Conservation (phyloP, 2,888 invertebrate species). For the Amphipyra berbera region DNA sequence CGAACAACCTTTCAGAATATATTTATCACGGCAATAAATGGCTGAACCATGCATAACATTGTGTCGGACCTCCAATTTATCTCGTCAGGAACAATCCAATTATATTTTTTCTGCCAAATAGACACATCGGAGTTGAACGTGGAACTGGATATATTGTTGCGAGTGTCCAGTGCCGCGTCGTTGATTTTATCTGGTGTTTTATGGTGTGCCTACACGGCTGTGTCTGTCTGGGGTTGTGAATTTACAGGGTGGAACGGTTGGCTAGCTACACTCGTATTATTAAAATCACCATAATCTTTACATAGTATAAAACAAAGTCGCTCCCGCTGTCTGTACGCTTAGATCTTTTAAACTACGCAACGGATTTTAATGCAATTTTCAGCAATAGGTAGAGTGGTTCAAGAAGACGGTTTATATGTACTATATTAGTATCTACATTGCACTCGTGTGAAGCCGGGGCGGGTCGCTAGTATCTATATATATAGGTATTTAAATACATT, state of each 20-base stretch:
- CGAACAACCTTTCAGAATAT: constrained; percentile 49
- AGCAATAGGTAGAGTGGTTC: too few species aligned
- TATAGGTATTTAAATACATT: too few species aligned
- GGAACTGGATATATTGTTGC: constrained; percentile 71
- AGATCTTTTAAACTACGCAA: too few species aligned
- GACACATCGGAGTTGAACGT: constrained; percentile 69
- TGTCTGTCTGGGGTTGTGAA: constrained; percentile 40
- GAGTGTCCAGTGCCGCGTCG: constrained; percentile 57
- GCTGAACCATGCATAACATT: constrained; percentile 67
- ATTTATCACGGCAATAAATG: constrained; percentile 71
- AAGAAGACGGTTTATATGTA: too few species aligned
- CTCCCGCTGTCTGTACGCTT: too few species aligned
- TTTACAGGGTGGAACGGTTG: constrained; percentile 28
- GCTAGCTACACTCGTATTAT: constrained; percentile 15
- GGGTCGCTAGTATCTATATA: too few species aligned
- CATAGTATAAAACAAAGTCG: too few species aligned
- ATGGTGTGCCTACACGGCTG: constrained; percentile 50
- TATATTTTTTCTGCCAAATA: constrained; percentile 83
- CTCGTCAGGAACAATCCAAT: constrained; percentile 83
- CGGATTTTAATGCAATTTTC: too few species aligned
- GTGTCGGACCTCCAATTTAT: constrained; percentile 78
- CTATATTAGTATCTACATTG: too few species aligned
- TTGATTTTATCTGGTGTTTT: constrained; percentile 62
- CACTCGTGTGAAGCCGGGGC: too few species aligned
- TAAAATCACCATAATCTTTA: constrained; percentile 7